Evolutionary conservation across 2,113 vertebrate genomes (phyloP).

Genomic region (Eubucco bourcierii): DNA sequence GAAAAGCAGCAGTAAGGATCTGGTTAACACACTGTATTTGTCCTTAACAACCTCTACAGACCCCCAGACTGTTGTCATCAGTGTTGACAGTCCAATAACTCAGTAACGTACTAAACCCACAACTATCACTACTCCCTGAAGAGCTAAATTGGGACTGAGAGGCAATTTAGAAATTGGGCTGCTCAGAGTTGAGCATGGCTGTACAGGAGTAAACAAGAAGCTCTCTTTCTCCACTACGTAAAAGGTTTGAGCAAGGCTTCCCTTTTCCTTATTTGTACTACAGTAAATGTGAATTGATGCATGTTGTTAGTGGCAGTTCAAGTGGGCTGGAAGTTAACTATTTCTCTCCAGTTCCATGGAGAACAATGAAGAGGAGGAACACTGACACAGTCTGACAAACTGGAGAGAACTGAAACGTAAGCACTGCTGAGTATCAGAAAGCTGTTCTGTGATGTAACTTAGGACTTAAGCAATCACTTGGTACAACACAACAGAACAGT

Average conservation of each 20-base stretch:
- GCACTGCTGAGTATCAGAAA: background rate
- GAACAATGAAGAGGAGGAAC: background rate
- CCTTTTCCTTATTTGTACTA: background rate
- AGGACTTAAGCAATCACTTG: background rate
- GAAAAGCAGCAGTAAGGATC: background rate
- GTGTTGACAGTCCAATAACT: background rate
- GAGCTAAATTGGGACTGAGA: background rate
- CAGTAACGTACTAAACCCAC: background rate
- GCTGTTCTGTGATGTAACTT: background rate
- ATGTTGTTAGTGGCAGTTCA: background rate
- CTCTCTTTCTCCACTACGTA: background rate
- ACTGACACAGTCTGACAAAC: background rate
- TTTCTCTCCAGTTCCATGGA: background rate
- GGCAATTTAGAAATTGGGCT: background rate
- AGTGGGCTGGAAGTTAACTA: background rate
- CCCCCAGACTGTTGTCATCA: background rate
- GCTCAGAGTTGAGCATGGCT: background rate
- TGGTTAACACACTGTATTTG: background rate
- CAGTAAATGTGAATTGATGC: background rate
- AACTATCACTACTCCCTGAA: background rate
- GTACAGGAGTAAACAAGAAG: background rate
- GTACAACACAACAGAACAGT: background rate
- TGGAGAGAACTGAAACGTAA: background rate
- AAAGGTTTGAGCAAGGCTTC: background rate
- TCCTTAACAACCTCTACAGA: background rate